These are phyloP conservation scores for Oscheius onirici DNA, from an alignment of 2,888 invertebrate genomes.

Conservation along the genomic window DNA sequence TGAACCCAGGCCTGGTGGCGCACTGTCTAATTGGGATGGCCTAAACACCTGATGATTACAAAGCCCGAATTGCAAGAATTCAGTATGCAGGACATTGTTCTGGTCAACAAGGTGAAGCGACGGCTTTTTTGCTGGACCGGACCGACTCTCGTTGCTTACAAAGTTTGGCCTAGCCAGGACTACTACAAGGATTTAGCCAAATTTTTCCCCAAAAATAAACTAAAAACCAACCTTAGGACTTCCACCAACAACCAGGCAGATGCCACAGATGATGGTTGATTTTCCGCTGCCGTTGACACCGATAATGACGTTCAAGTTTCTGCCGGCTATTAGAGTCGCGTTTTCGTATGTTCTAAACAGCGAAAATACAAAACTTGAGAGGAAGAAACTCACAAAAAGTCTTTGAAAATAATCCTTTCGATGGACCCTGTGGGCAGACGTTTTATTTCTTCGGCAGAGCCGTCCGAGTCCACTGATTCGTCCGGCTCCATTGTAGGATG, in stretches of 20 bases:
- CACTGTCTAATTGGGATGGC: no score
- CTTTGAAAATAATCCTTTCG: background rate
- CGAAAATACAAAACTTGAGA: background rate
- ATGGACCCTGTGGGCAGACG: conserved; percentile 24
- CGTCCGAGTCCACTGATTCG: background rate
- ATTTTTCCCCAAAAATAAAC: background rate
- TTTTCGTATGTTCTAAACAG: conserved; percentile 62
- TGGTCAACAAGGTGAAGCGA: no score
- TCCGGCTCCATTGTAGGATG: background rate
- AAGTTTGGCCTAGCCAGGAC: no score
- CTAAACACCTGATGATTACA: background rate
- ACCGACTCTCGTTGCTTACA: no score
- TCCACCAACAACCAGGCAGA: conserved; percentile 66
- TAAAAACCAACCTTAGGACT: conserved; percentile 46
- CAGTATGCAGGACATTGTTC: no score
- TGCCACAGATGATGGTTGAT: conserved; percentile 67
- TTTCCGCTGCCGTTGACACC: conserved; percentile 68
- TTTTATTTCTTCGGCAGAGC: background rate
- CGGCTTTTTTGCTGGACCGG: no score
- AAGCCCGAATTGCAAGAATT: no score
- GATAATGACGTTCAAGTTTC: conserved; percentile 62
- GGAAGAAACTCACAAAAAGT: conserved; percentile 29
- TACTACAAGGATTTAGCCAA: no score
- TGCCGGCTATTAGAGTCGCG: conserved; percentile 50
- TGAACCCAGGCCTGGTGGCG: no score